These are phyloP conservation scores for Dorcus hopei DNA, from an alignment of 2,888 invertebrate genomes.

Conservation along the genomic window DNA sequence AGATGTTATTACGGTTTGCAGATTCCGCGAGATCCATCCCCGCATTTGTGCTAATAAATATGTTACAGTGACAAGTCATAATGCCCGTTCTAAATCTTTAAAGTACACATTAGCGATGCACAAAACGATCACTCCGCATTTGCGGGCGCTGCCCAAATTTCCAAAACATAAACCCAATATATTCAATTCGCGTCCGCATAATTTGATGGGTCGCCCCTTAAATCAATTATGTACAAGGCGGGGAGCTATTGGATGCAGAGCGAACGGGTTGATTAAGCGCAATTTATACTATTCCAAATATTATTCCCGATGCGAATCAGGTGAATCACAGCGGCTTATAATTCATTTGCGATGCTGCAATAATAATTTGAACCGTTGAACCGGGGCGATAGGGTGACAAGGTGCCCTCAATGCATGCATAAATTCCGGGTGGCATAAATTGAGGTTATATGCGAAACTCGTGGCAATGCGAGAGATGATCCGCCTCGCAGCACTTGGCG, in stretches of 20 bases:
- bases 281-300: constrained; percentile 14
- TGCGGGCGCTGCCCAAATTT: not conserved
- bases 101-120: not conserved
- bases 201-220: constrained; percentile 1
- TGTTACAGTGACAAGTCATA: no score
- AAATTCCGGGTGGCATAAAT: constrained; percentile 22
- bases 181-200: constrained; percentile 1
- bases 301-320: not conserved
- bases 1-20: no score
- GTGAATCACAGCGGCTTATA: constrained; percentile 2
- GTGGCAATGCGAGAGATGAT: constrained; percentile 7
- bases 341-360: constrained; percentile 17
- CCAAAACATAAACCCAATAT: not conserved
- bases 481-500: constrained; percentile 9
- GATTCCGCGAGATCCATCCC: no score
- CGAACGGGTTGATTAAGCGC: constrained; percentile 14
- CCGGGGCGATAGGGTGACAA: constrained; percentile 20
- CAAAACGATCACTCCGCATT: not conserved
- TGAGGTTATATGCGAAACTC: constrained; percentile 19
- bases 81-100: no score
- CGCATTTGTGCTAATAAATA: no score
- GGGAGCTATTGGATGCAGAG: constrained; percentile 13
- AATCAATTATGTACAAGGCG: constrained; percentile 10
- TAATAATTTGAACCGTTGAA: constrained; percentile 17
- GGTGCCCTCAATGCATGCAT: constrained; percentile 18